Evolutionary conservation across 2,888 invertebrate species (phyloP).

Genomic region (Onthophagus sagittarius): DNA sequence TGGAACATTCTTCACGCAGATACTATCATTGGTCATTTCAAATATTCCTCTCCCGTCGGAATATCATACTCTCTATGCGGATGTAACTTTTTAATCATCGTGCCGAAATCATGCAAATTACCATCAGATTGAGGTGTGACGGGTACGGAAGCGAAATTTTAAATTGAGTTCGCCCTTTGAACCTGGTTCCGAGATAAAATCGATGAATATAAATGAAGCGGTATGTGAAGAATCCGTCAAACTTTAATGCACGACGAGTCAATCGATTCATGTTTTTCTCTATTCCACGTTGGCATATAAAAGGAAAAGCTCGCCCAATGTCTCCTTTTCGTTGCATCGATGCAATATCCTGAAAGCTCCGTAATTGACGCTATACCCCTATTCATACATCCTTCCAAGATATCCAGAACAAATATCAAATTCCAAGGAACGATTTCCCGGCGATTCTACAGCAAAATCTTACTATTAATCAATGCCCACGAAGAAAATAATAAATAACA

Average conservation of each 20-base stretch:
- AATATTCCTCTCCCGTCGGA: neutral
- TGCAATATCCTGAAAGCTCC: neutral
- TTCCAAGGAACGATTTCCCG: neutral
- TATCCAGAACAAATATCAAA: neutral
- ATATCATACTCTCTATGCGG: neutral
- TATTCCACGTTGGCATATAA: neutral
- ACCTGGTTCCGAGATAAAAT: neutral
- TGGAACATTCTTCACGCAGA: neutral
- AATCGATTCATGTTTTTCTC: neutral
- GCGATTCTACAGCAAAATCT: slow-evolving; percentile 21
- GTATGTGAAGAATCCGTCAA: neutral
- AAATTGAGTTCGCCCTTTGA: neutral
- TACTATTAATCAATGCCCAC: slow-evolving; percentile 31
- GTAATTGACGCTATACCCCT: neutral
- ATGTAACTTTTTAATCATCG: neutral
- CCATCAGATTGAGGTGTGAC: neutral
- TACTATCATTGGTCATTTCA: neutral
- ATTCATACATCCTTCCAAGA: neutral
- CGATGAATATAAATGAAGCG: neutral
- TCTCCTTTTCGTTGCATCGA: neutral
- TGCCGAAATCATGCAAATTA: neutral
- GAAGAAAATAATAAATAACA: slow-evolving; percentile 25
- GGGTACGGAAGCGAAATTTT: neutral
- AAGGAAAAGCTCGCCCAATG: neutral
- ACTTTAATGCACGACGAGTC: neutral